Conservation (phyloP, 2,888 invertebrate species). For the Panzeria rudis region DNA sequence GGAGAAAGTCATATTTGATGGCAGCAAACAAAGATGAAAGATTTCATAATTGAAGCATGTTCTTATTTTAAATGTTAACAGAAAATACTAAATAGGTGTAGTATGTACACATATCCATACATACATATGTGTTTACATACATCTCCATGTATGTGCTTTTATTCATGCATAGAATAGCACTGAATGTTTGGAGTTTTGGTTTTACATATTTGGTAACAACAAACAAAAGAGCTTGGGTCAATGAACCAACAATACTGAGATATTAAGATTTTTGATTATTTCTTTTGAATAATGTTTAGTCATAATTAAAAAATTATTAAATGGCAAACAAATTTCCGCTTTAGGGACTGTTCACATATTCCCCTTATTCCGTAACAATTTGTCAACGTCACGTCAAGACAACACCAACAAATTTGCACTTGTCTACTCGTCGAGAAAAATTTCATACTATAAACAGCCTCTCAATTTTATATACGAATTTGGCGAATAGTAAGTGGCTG, state of each 20-base stretch:
- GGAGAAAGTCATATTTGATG: slow-evolving; percentile 21
- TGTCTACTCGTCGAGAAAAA: too few relatives aligned
- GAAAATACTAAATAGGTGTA: slow-evolving; percentile 10
- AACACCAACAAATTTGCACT: too few relatives aligned
- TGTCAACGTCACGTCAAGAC: too few relatives aligned
- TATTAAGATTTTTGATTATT: not conserved
- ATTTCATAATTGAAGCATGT: not conserved
- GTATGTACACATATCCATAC: not conserved
- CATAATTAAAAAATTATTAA: not conserved
- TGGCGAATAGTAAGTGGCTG: too few relatives aligned
- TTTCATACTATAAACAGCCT: too few relatives aligned
- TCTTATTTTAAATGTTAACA: not conserved
- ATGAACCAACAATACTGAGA: not conserved
- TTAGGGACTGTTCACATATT: not conserved
- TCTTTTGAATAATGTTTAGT: not conserved
- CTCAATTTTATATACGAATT: too few relatives aligned
- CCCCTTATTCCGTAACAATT: too few relatives aligned
- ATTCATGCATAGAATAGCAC: too few relatives aligned
- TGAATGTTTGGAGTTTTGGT: not conserved
- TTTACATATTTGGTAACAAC: not conserved
- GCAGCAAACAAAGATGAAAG: not conserved
- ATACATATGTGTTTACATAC: not conserved
- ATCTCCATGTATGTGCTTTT: not conserved
- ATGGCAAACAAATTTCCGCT: slow-evolving; percentile 6
- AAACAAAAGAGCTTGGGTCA: not conserved